Percentiles rank a stretch among this genome's conserved stretches.
phyloP scores from a whole-genome alignment of 2,113 vertebrate species.

The Pollachius pollachius region DNA sequence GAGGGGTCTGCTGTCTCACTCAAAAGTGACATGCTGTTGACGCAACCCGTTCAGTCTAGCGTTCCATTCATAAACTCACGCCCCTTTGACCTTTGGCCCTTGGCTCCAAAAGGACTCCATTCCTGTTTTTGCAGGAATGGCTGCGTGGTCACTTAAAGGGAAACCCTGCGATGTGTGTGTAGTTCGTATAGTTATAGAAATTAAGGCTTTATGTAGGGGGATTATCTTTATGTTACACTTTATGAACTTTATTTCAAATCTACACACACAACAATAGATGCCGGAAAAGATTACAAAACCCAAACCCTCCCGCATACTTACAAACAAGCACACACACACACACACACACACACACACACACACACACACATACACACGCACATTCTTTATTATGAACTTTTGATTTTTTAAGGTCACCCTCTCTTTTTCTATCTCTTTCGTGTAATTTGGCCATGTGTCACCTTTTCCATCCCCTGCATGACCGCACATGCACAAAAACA shows the following conservation, averaged over 20 bases:
- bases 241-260: too few relatives aligned
- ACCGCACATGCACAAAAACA: constrained; percentile 3
- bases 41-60: constrained; percentile 10
- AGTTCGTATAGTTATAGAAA: too few relatives aligned
- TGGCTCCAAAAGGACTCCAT: constrained; percentile 17
- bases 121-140: constrained; percentile 12
- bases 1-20: constrained; percentile 1
- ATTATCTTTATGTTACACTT: too few relatives aligned
- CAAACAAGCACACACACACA: not conserved
- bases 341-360: constrained; percentile 3
- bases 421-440: not conserved
- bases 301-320: not conserved
- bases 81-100: constrained; percentile 5
- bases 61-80: constrained; percentile 32
- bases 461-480: constrained; percentile 11
- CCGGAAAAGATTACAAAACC: too few relatives aligned
- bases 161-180: not conserved
- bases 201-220: too few relatives aligned
- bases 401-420: not conserved
- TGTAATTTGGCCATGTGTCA: not conserved
- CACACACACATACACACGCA: not conserved
- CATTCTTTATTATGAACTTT: not conserved
- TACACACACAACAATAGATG: too few relatives aligned
- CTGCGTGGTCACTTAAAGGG: constrained; percentile 16
- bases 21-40: constrained; percentile 36